A percentile compares a stretch with the other conserved stretches of the same genome.
Evolutionary conservation across 2,113 vertebrate species (phyloP).

Genomic region (Laticauda colubrina): DNA sequence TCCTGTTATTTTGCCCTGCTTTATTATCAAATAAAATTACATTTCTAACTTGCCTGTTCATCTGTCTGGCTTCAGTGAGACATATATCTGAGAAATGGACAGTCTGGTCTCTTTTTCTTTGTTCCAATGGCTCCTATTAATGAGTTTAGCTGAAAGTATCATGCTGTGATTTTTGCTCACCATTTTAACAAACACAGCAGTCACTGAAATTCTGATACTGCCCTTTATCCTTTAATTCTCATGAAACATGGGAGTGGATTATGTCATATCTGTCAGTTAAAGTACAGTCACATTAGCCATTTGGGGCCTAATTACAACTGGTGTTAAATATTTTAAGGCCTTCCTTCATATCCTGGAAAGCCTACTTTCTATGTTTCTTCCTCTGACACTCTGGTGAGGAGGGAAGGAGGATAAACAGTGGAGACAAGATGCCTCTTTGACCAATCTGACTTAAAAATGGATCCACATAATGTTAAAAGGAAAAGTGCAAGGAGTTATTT

Average conservation of each 20-base stretch:
- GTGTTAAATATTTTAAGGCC: neutral
- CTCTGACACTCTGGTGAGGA: neutral
- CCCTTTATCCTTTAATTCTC: slow-evolving; percentile 62
- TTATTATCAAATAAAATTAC: slow-evolving; percentile 29
- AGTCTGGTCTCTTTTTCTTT: slow-evolving; percentile 20
- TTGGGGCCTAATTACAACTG: neutral
- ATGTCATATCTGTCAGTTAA: slow-evolving; percentile 66
- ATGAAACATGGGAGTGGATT: slow-evolving; percentile 60
- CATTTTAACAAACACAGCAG: slow-evolving; percentile 46
- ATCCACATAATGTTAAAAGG: neutral
- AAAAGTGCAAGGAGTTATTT: neutral
- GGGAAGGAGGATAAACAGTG: neutral
- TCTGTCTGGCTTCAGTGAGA: slow-evolving; percentile 39
- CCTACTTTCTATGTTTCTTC: neutral
- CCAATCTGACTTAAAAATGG: neutral
- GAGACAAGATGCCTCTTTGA: neutral
- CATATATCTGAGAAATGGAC: slow-evolving; percentile 39
- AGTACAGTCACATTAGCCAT: slow-evolving; percentile 58
- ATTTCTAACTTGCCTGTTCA: slow-evolving; percentile 24
- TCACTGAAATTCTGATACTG: slow-evolving; percentile 56
- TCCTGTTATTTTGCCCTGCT: slow-evolving; percentile 18
- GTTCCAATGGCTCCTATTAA: slow-evolving; percentile 44
- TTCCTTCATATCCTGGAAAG: neutral
- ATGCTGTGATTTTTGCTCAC: slow-evolving; percentile 40
- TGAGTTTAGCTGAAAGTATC: slow-evolving; percentile 52